These are phyloP conservation scores for Stenopsyche tienmushanensis DNA, from an alignment of 1,140 invertebrate species.

Conservation along the genomic window DNA sequence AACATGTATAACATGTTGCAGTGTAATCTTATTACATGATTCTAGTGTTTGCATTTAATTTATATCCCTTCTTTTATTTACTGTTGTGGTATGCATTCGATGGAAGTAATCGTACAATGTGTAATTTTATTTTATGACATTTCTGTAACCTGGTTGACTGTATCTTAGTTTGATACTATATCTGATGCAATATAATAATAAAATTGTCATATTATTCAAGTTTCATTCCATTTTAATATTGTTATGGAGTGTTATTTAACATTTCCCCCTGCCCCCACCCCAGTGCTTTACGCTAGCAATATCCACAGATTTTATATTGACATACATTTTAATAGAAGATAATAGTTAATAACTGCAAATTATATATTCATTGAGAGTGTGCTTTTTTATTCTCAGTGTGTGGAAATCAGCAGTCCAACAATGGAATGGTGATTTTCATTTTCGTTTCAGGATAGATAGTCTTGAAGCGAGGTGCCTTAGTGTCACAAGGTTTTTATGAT, in stretches of 20 bases:
- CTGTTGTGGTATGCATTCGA: background rate
- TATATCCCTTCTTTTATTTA: too few relatives aligned
- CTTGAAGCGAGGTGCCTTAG: conserved; percentile 28
- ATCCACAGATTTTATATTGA: too few relatives aligned
- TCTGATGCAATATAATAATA: background rate
- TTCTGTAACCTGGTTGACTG: background rate
- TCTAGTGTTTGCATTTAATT: too few relatives aligned
- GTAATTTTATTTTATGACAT: background rate
- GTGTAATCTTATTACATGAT: too few relatives aligned
- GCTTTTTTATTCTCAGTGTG: too few relatives aligned
- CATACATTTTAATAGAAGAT: too few relatives aligned
- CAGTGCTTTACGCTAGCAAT: too few relatives aligned
- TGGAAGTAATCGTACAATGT: background rate
- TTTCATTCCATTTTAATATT: background rate
- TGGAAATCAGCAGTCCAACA: background rate
- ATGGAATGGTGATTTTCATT: conserved; percentile 6
- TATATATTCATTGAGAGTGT: too few relatives aligned
- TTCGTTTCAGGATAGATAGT: background rate
- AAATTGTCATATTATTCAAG: background rate
- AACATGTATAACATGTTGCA: too few relatives aligned
- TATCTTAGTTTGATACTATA: background rate
- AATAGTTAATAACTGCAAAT: too few relatives aligned
- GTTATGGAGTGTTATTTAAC: too few relatives aligned
- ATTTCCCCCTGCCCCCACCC: too few relatives aligned
- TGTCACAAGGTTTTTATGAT: conserved; percentile 24